These are phyloP conservation scores for Eidolon helvum DNA, from an alignment of 2,113 vertebrate genomes.

Conservation along the genomic window DNA sequence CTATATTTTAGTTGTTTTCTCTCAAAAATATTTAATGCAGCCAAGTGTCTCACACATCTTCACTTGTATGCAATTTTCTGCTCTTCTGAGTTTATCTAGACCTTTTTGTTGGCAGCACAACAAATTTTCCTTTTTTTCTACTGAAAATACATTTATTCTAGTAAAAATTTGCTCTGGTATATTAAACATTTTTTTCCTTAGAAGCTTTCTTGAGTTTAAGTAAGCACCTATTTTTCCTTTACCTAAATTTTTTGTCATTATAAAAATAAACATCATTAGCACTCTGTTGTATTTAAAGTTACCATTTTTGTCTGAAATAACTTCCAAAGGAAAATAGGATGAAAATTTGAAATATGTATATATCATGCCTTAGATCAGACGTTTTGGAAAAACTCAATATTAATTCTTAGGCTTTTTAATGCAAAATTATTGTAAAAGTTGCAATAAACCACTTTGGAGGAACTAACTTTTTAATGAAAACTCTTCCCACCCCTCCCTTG, in stretches of 20 bases:
- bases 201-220: conserved; percentile 56
- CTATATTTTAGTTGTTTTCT: conserved; percentile 25
- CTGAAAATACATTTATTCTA: conserved; percentile 36
- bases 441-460: not conserved
- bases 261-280: not conserved
- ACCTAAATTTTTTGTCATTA: not conserved
- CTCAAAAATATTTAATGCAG: conserved; percentile 67
- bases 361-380: not conserved
- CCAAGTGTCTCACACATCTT: conserved; percentile 58
- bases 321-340: conserved; percentile 22
- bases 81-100: conserved; percentile 77
- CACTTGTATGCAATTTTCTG: conserved; percentile 81
- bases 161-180: conserved; percentile 3
- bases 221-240: conserved; percentile 51
- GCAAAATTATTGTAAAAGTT: not conserved
- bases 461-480: not conserved
- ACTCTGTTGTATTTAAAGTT: not conserved
- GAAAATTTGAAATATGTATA: not conserved
- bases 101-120: conserved; percentile 69
- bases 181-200: conserved; percentile 68
- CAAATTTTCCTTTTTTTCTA: conserved; percentile 72
- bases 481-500: not conserved
- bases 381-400: not conserved
- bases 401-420: not conserved
- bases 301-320: not conserved